Base-by-base conservation (phyloP, 2,888 invertebrate species). In the Polymixis lichenea region DNA sequence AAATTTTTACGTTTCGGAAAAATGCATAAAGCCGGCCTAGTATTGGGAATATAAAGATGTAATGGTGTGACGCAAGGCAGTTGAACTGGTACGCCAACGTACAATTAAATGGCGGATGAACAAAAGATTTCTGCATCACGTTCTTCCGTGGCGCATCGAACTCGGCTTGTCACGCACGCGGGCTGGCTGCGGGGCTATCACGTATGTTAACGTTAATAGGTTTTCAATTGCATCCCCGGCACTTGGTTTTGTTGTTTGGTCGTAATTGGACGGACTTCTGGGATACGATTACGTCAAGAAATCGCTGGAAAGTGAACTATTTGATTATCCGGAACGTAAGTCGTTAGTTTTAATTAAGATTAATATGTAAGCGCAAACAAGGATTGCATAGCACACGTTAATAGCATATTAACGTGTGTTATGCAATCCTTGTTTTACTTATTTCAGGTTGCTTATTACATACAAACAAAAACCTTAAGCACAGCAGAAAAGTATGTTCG, bases 201-300 rank as follows among this genome's bases (percentile, higher is more conserved):
- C 85, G 78, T 78, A 51, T 77, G 82, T 73, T 81, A 71, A 75
- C 75, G 64, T 67, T 82, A 81, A 87, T 87, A 79, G 72, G 58
- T 80, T 85, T 84, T 78, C 73, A 83, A 86, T 85, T 85, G 67
- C 72, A 83, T 72, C 71, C 80, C 68, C 66, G 75, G 69, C 73
- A 67, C 65, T 86, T 78, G 77, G 72, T 74, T 84, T 77, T 78
- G 78, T 77, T 81, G 72, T 71, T 67, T 66, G 53, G 69, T 60
- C 43, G 38, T 72, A 78, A 76, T 80, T 76, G 66, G 49, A 72
- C 13, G 13, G 62, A 62, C 60, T 76, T 65, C 80, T 65, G 32
- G 28, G 64, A 43, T 56, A 73, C 46, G 19, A 68, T 72, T 65
- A 74, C 38, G 51, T 4, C 68, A 72, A 66, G 56, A 69, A 75